Evolutionary conservation across 2,797 vertebrate species (phyloP).

Genomic region (Dallia pectoralis): DNA sequence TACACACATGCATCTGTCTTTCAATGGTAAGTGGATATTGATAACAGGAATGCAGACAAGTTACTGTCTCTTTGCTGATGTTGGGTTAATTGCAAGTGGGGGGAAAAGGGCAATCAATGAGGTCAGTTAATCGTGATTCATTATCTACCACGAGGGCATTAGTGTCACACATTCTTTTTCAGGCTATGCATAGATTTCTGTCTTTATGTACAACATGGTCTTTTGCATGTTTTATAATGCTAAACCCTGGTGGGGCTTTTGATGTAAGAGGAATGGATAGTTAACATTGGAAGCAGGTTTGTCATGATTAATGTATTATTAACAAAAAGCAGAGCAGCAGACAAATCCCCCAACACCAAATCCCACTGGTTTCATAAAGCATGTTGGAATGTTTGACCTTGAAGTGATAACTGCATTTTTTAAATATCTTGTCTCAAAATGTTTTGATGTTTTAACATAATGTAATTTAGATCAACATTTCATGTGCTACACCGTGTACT

Average conservation of each 20-base stretch:
- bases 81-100: slow-evolving; percentile 50
- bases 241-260: slow-evolving; percentile 34
- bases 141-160: slow-evolving; percentile 54
- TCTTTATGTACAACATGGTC: slow-evolving; percentile 31
- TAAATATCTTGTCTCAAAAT: neutral
- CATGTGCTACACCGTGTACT: neutral
- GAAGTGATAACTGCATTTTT: neutral
- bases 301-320: slow-evolving; percentile 19
- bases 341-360: slow-evolving; percentile 23
- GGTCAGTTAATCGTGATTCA: slow-evolving; percentile 63
- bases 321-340: slow-evolving; percentile 19
- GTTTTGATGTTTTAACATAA: neutral
- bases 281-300: neutral
- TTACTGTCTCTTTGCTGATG: slow-evolving; percentile 35
- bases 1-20: slow-evolving; percentile 3
- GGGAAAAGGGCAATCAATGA: slow-evolving; percentile 55
- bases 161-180: slow-evolving; percentile 57
- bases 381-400: slow-evolving; percentile 15
- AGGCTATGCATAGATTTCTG: slow-evolving; percentile 45
- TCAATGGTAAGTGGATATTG: slow-evolving; percentile 15
- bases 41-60: slow-evolving; percentile 28
- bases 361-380: slow-evolving; percentile 1
- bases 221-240: slow-evolving; percentile 32
- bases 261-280: slow-evolving; percentile 16
- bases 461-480: neutral